Percentiles rank a stretch among this genome's conserved stretches.
These are phyloP conservation scores for Prionace glauca DNA, from an alignment of 2,797 vertebrate genomes.

Conservation along the genomic window DNA sequence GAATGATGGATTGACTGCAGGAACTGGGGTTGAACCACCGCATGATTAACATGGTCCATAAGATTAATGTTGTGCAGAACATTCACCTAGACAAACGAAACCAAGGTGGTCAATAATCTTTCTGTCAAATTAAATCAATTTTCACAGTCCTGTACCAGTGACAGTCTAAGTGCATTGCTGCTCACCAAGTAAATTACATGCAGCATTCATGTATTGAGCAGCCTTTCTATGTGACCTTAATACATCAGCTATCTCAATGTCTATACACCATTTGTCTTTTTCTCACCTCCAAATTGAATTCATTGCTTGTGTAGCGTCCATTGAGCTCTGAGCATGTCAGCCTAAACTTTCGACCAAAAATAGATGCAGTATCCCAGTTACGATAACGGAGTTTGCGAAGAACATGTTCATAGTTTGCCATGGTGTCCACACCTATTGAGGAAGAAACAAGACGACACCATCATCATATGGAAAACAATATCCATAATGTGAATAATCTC, in stretches of 20 bases:
- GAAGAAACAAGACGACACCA: neutral
- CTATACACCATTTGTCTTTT: neutral
- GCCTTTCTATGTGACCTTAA: neutral
- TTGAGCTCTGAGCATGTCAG: slow-evolving; percentile 92
- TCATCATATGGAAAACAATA: neutral
- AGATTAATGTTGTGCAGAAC: slow-evolving; percentile 70
- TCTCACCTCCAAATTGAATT: slow-evolving; percentile 81
- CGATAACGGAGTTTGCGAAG: slow-evolving; percentile 75
- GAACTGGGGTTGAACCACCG: slow-evolving; percentile 73
- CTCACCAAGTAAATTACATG: slow-evolving; percentile 27
- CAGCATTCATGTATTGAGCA: slow-evolving; percentile 11
- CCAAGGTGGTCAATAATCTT: slow-evolving; percentile 26
- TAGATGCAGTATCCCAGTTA: slow-evolving; percentile 61
- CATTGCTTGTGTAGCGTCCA: slow-evolving; percentile 87
- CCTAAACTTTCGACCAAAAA: slow-evolving; percentile 69
- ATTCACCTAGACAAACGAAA: slow-evolving; percentile 64
- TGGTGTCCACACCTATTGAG: slow-evolving; percentile 79
- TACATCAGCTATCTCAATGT: neutral
- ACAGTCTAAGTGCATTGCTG: neutral
- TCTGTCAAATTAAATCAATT: slow-evolving; percentile 34
- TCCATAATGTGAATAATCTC: neutral
- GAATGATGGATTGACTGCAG: slow-evolving; percentile 70
- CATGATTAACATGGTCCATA: slow-evolving; percentile 69
- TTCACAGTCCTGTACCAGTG: neutral
- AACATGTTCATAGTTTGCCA: slow-evolving; percentile 83